Conservation (phyloP, 2,797 vertebrate genomes). For the Gorsachius magnificus region DNA sequence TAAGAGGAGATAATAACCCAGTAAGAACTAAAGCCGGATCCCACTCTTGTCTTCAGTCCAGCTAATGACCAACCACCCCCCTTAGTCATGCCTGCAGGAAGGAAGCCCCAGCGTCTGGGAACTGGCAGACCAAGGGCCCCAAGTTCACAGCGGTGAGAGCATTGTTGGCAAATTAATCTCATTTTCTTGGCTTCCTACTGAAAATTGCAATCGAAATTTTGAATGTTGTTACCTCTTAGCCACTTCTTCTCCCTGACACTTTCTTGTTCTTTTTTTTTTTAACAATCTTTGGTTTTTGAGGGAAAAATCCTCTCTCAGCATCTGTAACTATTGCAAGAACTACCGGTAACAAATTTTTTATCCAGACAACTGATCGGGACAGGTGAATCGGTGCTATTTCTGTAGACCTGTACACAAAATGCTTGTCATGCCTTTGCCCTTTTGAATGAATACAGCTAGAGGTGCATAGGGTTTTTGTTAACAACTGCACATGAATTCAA, state of each 20-base stretch:
- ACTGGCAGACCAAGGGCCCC: not conserved
- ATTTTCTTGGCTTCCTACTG: not conserved
- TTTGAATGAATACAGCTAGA: not conserved
- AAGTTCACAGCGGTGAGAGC: not conserved
- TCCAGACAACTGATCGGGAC: not conserved
- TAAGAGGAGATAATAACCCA: not conserved
- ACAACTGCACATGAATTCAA: not conserved
- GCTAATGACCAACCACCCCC: not conserved
- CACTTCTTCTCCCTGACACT: not conserved
- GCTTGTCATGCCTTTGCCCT: not conserved
- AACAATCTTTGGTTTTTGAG: not conserved
- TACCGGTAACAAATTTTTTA: not conserved
- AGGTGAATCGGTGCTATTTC: conserved; percentile 5
- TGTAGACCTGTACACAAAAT: not conserved
- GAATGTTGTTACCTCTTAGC: not conserved
- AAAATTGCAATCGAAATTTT: not conserved
- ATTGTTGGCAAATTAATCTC: not conserved
- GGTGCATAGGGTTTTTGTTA: not conserved
- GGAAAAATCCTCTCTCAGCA: not conserved
- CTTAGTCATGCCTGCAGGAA: not conserved
- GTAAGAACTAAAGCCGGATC: not conserved
- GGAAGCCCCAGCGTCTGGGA: not conserved
- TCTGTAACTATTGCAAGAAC: not conserved
- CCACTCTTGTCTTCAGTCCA: not conserved
- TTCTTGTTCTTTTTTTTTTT: not conserved